Percentiles rank a stretch among this genome's conserved stretches.
Evolutionary conservation across 2,888 invertebrate species (phyloP).

Genomic region (Spodoptera picta): DNA sequence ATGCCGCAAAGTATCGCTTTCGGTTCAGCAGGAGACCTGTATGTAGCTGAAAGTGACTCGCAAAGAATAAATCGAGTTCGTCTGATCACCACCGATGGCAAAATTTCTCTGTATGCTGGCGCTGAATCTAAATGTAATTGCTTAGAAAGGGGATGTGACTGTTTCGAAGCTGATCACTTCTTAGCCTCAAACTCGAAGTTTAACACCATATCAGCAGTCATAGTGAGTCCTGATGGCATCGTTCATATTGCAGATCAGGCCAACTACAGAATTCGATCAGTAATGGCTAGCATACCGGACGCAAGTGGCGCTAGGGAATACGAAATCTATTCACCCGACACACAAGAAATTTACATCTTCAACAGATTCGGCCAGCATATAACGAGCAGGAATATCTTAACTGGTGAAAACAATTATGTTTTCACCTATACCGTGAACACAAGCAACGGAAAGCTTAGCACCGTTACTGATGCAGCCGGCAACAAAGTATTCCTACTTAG

Average conservation of each 20-base stretch:
- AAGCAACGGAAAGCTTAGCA: conserved; percentile 97
- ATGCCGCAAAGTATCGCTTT: conserved; percentile 98
- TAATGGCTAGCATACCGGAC: conserved; percentile 96
- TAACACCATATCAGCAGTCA: conserved; percentile 97
- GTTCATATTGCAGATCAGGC: conserved; percentile 99
- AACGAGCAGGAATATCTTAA: conserved; percentile 97
- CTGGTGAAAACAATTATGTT: conserved; percentile 96
- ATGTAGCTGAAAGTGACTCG: conserved; percentile 98
- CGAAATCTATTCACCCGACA: conserved; percentile 98
- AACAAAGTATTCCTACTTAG: conserved; percentile 95
- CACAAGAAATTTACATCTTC: conserved; percentile 97
- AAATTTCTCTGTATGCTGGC: conserved; percentile 97
- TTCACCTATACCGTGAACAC: conserved; percentile 99
- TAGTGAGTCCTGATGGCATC: conserved; percentile 97
- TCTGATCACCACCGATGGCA: conserved; percentile 97
- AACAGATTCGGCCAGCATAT: conserved; percentile 98
- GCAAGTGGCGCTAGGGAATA: conserved; percentile 95
- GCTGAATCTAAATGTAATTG: conserved; percentile 98
- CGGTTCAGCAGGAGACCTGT: conserved; percentile 96
- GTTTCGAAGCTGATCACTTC: conserved; percentile 97
- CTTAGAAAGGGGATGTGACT: conserved; percentile 96
- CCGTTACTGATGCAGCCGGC: conserved; percentile 97
- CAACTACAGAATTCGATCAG: conserved; percentile 95
- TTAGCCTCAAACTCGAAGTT: conserved; percentile 97
- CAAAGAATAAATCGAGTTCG: conserved; percentile 97